A percentile compares a stretch with the other conserved stretches of the same genome.
phyloP scores from a whole-genome alignment of 2,113 vertebrate species.

The Bos indicus region DNA sequence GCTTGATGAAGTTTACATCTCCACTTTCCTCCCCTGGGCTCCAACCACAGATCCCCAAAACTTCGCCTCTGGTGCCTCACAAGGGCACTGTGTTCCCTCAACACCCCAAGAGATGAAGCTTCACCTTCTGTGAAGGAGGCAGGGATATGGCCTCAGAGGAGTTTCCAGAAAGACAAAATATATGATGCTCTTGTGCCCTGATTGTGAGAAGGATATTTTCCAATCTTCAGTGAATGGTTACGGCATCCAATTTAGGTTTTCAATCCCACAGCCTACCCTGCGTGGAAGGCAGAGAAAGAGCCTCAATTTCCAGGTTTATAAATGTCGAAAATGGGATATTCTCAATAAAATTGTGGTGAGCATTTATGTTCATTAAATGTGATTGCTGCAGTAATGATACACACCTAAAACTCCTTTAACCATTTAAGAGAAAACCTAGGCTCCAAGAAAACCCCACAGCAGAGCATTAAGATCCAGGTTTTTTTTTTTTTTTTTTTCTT shows the following conservation, averaged over 20 bases:
- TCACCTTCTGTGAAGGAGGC: not conserved
- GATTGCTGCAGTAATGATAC: conserved; percentile 17
- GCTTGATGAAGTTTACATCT: not conserved
- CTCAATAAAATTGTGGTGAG: conserved; percentile 34
- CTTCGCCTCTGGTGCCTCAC: not conserved
- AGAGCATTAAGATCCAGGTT: not conserved
- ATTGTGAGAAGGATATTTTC: not conserved
- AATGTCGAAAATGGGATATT: conserved; percentile 18
- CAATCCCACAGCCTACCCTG: not conserved
- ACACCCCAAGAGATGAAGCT: not conserved
- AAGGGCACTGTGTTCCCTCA: not conserved
- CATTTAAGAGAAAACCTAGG: conserved; percentile 32
- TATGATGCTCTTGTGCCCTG: not conserved
- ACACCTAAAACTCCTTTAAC: conserved; percentile 40
- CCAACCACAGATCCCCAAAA: fast-evolving
- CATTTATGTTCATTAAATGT: conserved; percentile 45
- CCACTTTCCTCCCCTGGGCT: fast-evolving
- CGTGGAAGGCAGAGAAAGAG: not conserved
- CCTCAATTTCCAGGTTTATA: conserved; percentile 42
- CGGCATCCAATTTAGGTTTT: not conserved
- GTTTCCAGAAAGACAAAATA: not conserved
- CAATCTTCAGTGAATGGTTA: conserved; percentile 1
- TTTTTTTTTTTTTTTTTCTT: not conserved
- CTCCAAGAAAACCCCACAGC: not conserved
- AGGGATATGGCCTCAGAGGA: not conserved